Evolutionary conservation across 2,797 vertebrate species (phyloP), one percentile per base, ranked within the genome.

Genomic region (Sebastes variabilis): DNA sequence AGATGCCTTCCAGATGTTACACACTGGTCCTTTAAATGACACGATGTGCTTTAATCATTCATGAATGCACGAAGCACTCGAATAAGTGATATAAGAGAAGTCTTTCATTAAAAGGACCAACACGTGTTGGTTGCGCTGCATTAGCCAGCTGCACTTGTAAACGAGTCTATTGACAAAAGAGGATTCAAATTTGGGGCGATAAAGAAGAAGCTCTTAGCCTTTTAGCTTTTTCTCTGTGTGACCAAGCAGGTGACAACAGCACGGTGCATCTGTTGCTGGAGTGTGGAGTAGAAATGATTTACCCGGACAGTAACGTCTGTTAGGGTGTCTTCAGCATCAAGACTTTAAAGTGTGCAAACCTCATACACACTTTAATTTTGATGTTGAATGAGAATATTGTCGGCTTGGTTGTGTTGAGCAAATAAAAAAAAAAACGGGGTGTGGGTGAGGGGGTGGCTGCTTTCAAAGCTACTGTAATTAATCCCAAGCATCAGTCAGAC

Each of bases 401-500:
- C 49, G 42, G 38, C 12, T 42, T 56, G 60, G 54, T 54, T 73
- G 29, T 70, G 49, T 77, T 74, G 61, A 79, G 46, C 27, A 49
- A 69, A 81, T 64, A 70, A 16, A 62, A 12, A 52, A 80, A 46
- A 69, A 25, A n/a, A n/a, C 2, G 11, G 13, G 8, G 4, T 4
- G 38, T 8, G 18, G 34, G 11, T 52, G 10, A 13, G 46, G 9
- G 13, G 46, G 20, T 8, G 4, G 4, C 42, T 27, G 11, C 55
- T 86, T 77, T 83, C 46, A 78, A 74, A 87, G 85, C 82, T 89
- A 89, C 85, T 87, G 89, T 91, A 93, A 95, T 93, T 93, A 94
- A 92, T 92, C 91, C 84, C 79, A 72, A 84, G 77, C 87, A 91
- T 86, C 90, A 91, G 81, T 87, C 88, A 69, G 83, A 64, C 76